Evolutionary conservation across 2,888 invertebrate species (phyloP).

Genomic region (Smittia aterrima): DNA sequence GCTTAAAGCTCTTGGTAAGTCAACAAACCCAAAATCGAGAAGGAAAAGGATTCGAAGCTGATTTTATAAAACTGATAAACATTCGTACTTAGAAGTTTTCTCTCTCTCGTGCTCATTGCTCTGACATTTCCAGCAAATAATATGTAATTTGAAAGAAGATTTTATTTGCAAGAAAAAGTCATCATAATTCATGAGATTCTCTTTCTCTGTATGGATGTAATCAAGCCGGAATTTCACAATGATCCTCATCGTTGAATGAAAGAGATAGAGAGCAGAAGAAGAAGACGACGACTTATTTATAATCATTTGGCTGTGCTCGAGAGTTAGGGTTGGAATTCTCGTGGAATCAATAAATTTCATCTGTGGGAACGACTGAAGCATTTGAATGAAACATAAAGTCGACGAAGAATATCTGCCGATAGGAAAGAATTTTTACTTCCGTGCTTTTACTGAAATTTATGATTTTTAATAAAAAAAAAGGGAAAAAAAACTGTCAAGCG

Average conservation of each 20-base stretch:
- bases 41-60: background rate
- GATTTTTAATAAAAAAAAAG: slow-evolving; percentile 7
- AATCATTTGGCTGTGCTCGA: background rate
- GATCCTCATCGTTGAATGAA: background rate
- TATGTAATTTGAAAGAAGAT: background rate
- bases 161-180: background rate
- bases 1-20: background rate
- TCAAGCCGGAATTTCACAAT: background rate
- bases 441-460: background rate
- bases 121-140: background rate
- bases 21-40: background rate
- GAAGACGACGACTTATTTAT: background rate
- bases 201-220: background rate
- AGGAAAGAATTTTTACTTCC: slow-evolving; percentile 1
- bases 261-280: no score
- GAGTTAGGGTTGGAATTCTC: background rate
- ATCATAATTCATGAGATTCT: slow-evolving; percentile 4
- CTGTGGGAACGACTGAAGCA: background rate
- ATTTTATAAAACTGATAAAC: background rate
- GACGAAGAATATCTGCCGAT: background rate
- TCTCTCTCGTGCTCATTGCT: background rate
- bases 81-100: background rate
- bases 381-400: background rate
- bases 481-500: background rate
- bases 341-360: background rate